A percentile compares a stretch with the other conserved stretches of the same genome.
These are phyloP conservation scores for Drosophila elegans DNA, from an alignment of 1,140 invertebrate genomes.

Conservation along the genomic window DNA sequence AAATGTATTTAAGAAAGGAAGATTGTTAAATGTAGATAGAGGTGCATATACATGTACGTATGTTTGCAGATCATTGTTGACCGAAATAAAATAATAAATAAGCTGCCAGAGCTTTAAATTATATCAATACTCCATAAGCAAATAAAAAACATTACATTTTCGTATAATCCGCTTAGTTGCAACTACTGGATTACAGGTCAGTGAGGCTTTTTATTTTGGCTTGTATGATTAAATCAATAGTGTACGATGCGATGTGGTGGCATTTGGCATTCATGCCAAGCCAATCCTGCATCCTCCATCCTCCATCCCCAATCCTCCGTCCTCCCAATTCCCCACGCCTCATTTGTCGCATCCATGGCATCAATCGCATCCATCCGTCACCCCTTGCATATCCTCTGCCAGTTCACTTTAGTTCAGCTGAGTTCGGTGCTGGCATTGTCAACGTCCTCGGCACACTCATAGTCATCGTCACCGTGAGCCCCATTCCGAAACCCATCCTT, in stretches of 20 bases:
- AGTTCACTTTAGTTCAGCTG: conserved; percentile 22
- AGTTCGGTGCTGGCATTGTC: conserved; percentile 29
- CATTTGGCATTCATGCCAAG: background rate
- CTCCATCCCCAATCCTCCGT: background rate
- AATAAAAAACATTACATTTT: background rate
- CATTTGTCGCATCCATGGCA: background rate
- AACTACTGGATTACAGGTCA: background rate
- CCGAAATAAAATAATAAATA: no score
- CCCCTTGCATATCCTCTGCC: conserved; percentile 10
- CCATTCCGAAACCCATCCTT: no score
- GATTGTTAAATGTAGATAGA: no score
- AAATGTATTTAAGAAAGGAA: no score
- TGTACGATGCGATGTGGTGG: conserved; percentile 14
- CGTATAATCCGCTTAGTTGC: no score
- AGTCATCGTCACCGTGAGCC: conserved; percentile 1
- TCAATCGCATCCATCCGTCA: conserved; percentile 9
- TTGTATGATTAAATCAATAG: conserved; percentile 46
- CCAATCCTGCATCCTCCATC: background rate
- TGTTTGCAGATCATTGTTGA: no score
- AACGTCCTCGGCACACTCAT: conserved; percentile 21
- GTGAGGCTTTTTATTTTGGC: conserved; percentile 12
- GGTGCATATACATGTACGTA: no score
- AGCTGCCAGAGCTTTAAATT: no score
- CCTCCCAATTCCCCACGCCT: background rate
- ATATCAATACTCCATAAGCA: no score